Base-by-base conservation (phyloP, 64 coral and sea anemone genomes). In the Dendronephthya gigantea region DNA sequence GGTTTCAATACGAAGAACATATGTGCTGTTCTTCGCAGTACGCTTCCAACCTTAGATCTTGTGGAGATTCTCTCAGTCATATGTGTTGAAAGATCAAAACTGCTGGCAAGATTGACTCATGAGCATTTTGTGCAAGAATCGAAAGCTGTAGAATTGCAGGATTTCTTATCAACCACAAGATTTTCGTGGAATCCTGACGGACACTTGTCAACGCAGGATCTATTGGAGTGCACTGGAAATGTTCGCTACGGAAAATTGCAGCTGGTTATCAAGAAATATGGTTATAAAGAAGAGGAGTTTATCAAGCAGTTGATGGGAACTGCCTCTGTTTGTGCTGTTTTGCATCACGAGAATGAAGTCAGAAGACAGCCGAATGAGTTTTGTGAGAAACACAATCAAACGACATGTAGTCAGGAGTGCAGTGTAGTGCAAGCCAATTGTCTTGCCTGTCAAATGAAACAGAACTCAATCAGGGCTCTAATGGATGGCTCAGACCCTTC, bases 261-360 rank as follows among this genome's bases (percentile, higher is more conserved):
- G 72, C 14, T 12, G 10, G 36, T 79, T 15, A 79, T 79, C 36
- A 79, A 39, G 36, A 79, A 79, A 39, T 79, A 79, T 39, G 36
- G 72, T 9, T 33, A 79, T 12, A 79, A 79, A 39, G 72, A 79
- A 16, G 72, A 79, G 37, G 72, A 79, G 36, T 79, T 79, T 79
- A 79, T 39, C 19, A 79, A 79, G 31, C 72, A 79, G 22, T 34
- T 79, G 28, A 19, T 79, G 36, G 36, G 36, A 0, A 79, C 72
- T 36, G 72, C 72, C 34, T 79, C 36, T 28, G 72, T 79, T 36
- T 79, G 72, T 39, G 30, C 72, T 9, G 30, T 36, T 39, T 34
- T 79, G 15, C 72, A 79, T 79, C 72, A 79, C 10, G 72, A 79
- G 36, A 34, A 13, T 28, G 72, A 79, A 79, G 2, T 36, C 15